Base-by-base conservation (phyloP, 1,140 invertebrate genomes). In the Diploscapter pachys region DNA sequence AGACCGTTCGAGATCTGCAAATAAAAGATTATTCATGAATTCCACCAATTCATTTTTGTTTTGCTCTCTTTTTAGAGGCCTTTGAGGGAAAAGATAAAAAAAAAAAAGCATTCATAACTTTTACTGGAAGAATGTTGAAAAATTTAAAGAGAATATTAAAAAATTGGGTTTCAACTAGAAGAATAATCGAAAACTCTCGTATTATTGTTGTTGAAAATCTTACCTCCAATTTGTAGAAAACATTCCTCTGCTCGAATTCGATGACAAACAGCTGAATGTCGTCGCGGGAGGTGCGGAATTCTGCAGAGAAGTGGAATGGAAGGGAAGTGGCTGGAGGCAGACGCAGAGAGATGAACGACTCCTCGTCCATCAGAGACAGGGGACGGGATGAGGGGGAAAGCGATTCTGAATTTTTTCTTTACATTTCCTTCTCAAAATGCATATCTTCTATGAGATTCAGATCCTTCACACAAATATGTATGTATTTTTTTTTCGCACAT, bases 1-100 rank as follows among this genome's bases (percentile, higher is more conserved):
- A 82, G 75, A 11, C 83, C 84, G 67, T 76, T 81, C 63, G 83
- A 83, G 9, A 85, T 55, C 81, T 83, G 63, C 63, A 82, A 82
- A 63, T 31, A 31, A 31, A 31, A 31, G 31, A 31, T 31, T 31
- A 31, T 31, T 31, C 31, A 31, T 31, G 31, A 31, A 31, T 31
- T 31, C 31, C 0, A 31, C 31, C 31, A 31, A 31, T 31, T 31
- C 0, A 1, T 31, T 31, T 31, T 31, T 31, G 0, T 31, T 31
- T 31, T 31, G 31, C 31, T 31, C 31, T 31, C 31, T 31, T 31
- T 31, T 31, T 31, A 31, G 31, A 31, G 31, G 31, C 31, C 31
- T 31, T 31, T 31, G 31, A 31, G 1, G 31, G 31, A 31, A 31
- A 31, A 31, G 31, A 31, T 31, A 31, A 31, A 31, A 1, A 31